These are phyloP conservation scores for Tetramorium alpestre DNA, from an alignment of 1,140 invertebrate species.

Conservation along the genomic window DNA sequence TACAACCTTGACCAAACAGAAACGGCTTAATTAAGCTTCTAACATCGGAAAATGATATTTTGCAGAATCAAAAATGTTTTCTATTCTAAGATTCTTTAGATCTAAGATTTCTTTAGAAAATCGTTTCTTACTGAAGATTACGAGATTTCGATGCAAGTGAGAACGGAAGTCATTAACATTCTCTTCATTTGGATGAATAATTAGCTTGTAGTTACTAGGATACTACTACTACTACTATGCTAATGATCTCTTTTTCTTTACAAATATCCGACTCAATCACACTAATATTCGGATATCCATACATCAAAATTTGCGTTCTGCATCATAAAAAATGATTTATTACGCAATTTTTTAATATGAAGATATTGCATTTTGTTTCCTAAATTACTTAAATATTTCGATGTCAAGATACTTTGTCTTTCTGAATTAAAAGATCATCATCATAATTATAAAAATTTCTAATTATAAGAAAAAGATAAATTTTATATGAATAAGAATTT, in stretches of 20 bases:
- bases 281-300: not conserved
- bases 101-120: not conserved
- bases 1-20: conserved; percentile 19
- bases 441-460: not conserved
- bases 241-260: not conserved
- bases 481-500: not conserved
- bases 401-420: not conserved
- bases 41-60: not conserved
- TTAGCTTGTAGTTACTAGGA: conserved; percentile 30
- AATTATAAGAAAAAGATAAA: not conserved
- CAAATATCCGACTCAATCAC: not conserved
- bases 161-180: conserved; percentile 66
- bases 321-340: not conserved
- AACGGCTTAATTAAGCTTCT: not conserved
- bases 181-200: conserved; percentile 39
- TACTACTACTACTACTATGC: too few relatives aligned
- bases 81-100: not conserved
- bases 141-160: conserved; percentile 20
- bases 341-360: not conserved
- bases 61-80: not conserved
- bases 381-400: not conserved
- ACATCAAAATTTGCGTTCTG: not conserved
- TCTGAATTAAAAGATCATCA: not conserved
- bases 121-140: not conserved
- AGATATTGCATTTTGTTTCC: not conserved